phyloP scores from a whole-genome alignment of 53 echinoderm and acorn worm genomes.

The Antedon mediterranea region DNA sequence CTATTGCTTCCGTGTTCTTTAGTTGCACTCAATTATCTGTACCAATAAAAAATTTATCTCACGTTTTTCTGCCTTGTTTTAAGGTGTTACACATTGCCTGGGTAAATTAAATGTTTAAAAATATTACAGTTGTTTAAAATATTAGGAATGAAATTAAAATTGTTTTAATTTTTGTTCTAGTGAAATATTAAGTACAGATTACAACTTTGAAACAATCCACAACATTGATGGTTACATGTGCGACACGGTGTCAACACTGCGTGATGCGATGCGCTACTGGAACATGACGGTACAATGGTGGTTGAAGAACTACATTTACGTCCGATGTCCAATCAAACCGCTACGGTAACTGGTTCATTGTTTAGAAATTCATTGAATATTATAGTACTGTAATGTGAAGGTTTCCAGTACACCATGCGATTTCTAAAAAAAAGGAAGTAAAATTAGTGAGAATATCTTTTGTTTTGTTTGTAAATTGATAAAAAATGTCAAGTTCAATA shows the following conservation, averaged over 20 bases:
- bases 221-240: conserved; percentile 76
- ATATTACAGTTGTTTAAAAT: too few species aligned
- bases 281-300: conserved; percentile 99
- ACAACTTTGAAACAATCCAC: conserved; percentile 80
- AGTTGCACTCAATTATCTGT: too few species aligned
- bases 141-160: too few species aligned
- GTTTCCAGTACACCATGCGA: too few species aligned
- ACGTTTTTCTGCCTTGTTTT: background rate
- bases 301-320: conserved; percentile 66
- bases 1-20: too few species aligned
- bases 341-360: conserved; percentile 27
- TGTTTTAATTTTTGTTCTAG: conserved; percentile 2
- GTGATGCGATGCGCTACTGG: conserved; percentile 90
- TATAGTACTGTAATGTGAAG: too few species aligned
- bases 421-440: too few species aligned
- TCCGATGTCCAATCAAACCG: conserved; percentile 55
- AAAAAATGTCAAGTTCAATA: too few species aligned
- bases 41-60: too few species aligned
- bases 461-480: too few species aligned
- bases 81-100: background rate
- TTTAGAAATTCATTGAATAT: too few species aligned
- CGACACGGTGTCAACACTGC: conserved; percentile 62
- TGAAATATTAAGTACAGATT: conserved; percentile 19
- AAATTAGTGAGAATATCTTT: too few species aligned
- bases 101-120: background rate